These are phyloP conservation scores for Formica exsecta DNA, from an alignment of 1,140 invertebrate species.

Conservation along the genomic window DNA sequence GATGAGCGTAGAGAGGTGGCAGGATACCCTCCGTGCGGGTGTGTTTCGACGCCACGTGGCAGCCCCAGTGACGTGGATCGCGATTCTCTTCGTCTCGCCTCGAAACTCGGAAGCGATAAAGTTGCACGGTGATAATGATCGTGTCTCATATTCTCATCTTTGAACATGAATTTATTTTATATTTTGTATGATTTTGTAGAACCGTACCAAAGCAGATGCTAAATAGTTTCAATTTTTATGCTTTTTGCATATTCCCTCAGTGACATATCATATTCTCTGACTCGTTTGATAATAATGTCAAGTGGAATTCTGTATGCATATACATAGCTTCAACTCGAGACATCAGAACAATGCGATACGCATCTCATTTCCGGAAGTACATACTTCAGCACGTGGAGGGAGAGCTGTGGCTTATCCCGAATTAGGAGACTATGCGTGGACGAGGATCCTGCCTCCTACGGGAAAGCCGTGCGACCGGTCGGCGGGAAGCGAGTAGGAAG, in stretches of 20 bases:
- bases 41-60: slow-evolving; percentile 22
- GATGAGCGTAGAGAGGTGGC: slow-evolving; percentile 16
- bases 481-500: slow-evolving; percentile 13
- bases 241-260: no score
- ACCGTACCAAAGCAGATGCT: no score
- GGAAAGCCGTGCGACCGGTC: slow-evolving; percentile 26
- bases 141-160: background rate
- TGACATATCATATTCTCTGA: background rate
- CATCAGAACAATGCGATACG: background rate
- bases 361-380: slow-evolving; percentile 26
- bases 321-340: background rate
- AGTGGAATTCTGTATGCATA: background rate
- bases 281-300: background rate
- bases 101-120: background rate
- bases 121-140: slow-evolving; percentile 25
- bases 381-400: slow-evolving; percentile 47
- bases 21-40: background rate
- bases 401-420: slow-evolving; percentile 46
- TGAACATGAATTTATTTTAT: background rate
- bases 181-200: background rate
- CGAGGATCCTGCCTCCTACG: slow-evolving; percentile 34
- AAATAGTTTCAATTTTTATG: no score
- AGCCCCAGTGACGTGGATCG: background rate
- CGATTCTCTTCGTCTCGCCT: background rate
- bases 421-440: slow-evolving; percentile 57